These are phyloP conservation scores for Baryphthengus martii DNA, from an alignment of 2,113 vertebrate genomes.

Conservation along the genomic window DNA sequence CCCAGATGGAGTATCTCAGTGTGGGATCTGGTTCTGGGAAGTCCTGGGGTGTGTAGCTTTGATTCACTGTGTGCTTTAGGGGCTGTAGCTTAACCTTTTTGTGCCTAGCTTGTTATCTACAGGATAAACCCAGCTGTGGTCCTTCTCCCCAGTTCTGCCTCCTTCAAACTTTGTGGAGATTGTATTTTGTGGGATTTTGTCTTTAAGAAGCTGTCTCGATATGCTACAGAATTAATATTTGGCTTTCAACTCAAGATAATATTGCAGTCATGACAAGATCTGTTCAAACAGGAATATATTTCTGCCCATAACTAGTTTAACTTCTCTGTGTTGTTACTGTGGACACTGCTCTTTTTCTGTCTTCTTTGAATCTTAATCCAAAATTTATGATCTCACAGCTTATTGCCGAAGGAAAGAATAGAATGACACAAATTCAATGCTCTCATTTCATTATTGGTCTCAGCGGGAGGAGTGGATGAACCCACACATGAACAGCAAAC, in stretches of 20 bases:
- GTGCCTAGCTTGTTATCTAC: background rate
- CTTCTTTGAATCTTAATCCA: conserved; percentile 55
- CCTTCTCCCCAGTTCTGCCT: background rate
- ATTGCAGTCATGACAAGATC: background rate
- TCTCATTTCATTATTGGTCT: conserved; percentile 54
- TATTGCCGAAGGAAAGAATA: conserved; percentile 47
- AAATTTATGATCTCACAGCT: conserved; percentile 57
- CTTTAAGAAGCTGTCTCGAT: background rate
- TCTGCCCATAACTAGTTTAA: background rate
- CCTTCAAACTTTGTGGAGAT: background rate
- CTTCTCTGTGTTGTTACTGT: background rate
- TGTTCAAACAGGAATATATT: background rate
- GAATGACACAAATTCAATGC: conserved; percentile 53
- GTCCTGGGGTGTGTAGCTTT: background rate
- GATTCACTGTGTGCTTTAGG: background rate
- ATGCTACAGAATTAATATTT: background rate
- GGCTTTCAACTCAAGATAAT: background rate
- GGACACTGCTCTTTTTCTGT: conserved; percentile 21
- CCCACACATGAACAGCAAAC: conserved; percentile 46
- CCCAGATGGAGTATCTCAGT: background rate
- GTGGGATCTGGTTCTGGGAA: background rate
- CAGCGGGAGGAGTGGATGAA: conserved; percentile 50
- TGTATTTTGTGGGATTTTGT: background rate
- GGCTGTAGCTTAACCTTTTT: background rate
- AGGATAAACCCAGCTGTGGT: background rate